Percentiles rank a stretch among this genome's conserved stretches.
phyloP scores from a whole-genome alignment of 2,888 invertebrate genomes.

The Amaurobius ferox region DNA sequence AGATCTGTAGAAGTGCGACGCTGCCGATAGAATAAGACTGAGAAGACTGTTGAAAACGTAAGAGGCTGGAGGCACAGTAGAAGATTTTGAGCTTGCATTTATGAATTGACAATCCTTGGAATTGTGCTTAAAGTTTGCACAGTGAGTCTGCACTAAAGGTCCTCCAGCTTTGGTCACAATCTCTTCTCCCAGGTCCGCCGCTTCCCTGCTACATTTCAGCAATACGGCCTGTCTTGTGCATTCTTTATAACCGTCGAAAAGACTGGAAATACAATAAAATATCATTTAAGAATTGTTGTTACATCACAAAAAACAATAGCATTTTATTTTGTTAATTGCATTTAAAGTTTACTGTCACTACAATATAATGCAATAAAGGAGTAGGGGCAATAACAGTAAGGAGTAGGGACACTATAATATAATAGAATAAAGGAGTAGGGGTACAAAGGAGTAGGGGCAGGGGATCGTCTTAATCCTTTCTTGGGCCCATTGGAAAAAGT shows the following conservation, averaged over 20 bases:
- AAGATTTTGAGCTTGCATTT: neutral
- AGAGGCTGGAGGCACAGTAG: neutral
- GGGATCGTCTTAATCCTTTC: too few species aligned
- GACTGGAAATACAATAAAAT: constrained; percentile 27
- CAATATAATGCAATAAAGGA: too few species aligned
- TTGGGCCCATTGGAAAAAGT: too few species aligned
- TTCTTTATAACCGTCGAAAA: constrained; percentile 66
- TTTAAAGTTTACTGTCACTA: too few species aligned
- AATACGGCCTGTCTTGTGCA: constrained; percentile 53
- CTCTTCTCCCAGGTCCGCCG: constrained; percentile 53
- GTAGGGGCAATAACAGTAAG: too few species aligned
- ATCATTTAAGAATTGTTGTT: neutral
- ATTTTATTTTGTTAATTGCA: too few species aligned
- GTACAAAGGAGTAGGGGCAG: too few species aligned
- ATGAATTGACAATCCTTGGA: constrained; percentile 30
- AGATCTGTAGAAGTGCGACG: neutral
- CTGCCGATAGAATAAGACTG: neutral
- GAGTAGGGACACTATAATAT: too few species aligned
- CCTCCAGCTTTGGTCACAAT: constrained; percentile 67
- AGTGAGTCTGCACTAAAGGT: constrained; percentile 60
- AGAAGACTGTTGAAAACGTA: neutral
- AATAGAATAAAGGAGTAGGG: too few species aligned
- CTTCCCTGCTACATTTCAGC: constrained; percentile 44
- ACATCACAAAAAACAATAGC: neutral
- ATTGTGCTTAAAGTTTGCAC: constrained; percentile 51